Evolutionary conservation across 2,888 invertebrate species (phyloP).

Genomic region (Acrobasis suavella): DNA sequence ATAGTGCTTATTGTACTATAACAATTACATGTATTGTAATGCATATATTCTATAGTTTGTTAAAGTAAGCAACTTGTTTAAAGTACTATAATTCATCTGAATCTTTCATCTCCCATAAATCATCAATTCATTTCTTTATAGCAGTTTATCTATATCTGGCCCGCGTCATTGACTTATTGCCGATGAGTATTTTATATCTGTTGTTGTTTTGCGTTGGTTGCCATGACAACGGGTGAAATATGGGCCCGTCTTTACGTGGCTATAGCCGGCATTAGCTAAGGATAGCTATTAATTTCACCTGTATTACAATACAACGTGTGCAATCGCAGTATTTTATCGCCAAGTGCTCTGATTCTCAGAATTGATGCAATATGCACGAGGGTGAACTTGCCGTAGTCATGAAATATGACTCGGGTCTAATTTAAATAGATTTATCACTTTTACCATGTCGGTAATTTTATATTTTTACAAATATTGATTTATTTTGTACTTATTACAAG

Average conservation of each 20-base stretch:
- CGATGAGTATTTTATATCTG: conserved; percentile 39
- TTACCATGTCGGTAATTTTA: neutral
- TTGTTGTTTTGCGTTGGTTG: conserved; percentile 70
- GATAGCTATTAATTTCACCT: conserved; percentile 67
- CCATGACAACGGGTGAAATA: conserved; percentile 74
- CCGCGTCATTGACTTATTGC: conserved; percentile 27
- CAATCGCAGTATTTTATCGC: conserved; percentile 44
- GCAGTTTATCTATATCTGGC: conserved; percentile 17
- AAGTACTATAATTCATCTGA: neutral
- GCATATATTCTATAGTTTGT: neutral
- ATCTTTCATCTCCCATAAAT: conserved; percentile 4
- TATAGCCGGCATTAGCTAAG: conserved; percentile 71
- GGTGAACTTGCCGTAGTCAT: conserved; percentile 34
- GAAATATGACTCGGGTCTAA: conserved; percentile 33
- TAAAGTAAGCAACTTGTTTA: neutral
- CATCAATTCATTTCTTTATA: conserved; percentile 13
- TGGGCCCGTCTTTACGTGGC: conserved; percentile 67
- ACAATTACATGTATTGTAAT: neutral
- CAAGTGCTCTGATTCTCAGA: conserved; percentile 33
- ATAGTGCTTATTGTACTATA: too few relatives aligned
- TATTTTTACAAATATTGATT: too few relatives aligned
- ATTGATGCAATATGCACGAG: conserved; percentile 34
- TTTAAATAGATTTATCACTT: neutral
- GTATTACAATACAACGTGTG: conserved; percentile 48
- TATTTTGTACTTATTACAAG: too few relatives aligned